Evolutionary conservation across 2,888 invertebrate genomes (phyloP), one percentile per base, ranked within the genome.

Genomic region (Clepsis dumicolana): DNA sequence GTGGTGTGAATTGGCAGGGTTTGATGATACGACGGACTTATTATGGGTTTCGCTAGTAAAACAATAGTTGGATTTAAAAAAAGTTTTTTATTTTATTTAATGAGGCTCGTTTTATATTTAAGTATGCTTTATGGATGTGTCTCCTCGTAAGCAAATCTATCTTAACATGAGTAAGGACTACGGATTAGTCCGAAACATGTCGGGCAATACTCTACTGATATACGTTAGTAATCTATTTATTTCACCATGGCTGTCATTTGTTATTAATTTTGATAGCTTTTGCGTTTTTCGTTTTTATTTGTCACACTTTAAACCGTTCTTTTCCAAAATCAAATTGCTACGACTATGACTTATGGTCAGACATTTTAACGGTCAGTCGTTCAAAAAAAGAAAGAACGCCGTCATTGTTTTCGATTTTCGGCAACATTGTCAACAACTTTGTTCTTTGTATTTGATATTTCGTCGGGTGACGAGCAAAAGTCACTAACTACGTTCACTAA

Each of bases 1-100:
- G 84, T 86, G 83, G 86, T 88, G 87, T 81, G 83, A 88, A 90
- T 86, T 86, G 82, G 79, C 74, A 61, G 61, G 65, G 69, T 71
- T 68, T 68, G 71, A 70, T 73, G 70, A 69, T 71, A 54, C 38
- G 59, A 65, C 35, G 59, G 50, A 68, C 64, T 70, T 70, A 71
- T 64, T 32, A 48, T 73, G 70, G 70, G 74, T 72, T 75, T 74
- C 44, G 32, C 61, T 66, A 66, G 50, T 59, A 38, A 24, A 64
- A 54, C 29, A 44, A 18, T 44, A 10, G 12, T 35, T 35, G 8
- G 8, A 12, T 44, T n/a, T n/a, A 41, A 41, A n/a, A 14, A 38
- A 14, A 38, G 14, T 38, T 12, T 38, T 38, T 38, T 38, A 29
- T 29, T 29, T 29, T 29, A n/a, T n/a, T n/a, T n/a, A n/a, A n/a